phyloP scores from a whole-genome alignment of 2,888 invertebrate genomes.

The Leuctra nigra region DNA sequence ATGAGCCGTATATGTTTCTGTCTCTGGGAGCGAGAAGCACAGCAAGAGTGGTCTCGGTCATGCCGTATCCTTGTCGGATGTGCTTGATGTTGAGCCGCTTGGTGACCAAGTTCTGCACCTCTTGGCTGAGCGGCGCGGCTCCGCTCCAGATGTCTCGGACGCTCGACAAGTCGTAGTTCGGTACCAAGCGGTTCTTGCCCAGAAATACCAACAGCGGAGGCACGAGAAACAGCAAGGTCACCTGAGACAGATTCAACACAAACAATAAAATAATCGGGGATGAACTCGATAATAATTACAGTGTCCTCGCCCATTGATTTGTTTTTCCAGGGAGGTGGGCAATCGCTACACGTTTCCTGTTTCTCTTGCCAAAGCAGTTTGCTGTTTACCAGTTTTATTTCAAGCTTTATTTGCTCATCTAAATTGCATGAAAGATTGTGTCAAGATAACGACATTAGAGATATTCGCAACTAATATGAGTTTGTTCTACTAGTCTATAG shows the following conservation, averaged over 20 bases:
- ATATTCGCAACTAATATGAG: no score
- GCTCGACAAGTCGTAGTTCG: constrained; percentile 66
- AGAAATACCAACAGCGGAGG: constrained; percentile 81
- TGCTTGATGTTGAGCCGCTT: constrained; percentile 37
- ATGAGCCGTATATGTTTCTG: constrained; percentile 30
- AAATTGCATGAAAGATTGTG: no score
- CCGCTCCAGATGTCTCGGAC: constrained; percentile 66
- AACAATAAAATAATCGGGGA: constrained; percentile 14
- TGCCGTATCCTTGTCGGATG: constrained; percentile 68
- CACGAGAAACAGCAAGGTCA: constrained; percentile 62
- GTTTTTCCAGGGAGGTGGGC: no score
- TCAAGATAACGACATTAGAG: no score
- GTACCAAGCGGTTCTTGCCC: constrained; percentile 71
- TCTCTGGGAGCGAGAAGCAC: constrained; percentile 43
- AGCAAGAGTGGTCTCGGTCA: constrained; percentile 70
- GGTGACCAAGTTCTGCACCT: constrained; percentile 45
- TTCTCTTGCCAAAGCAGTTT: no score
- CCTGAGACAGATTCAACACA: constrained; percentile 46
- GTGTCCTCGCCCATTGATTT: no score
- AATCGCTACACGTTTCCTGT: no score
- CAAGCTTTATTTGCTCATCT: no score
- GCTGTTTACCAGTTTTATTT: no score
- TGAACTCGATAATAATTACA: no score
- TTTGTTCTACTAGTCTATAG: no score
- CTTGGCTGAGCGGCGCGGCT: constrained; percentile 73